Conservation (phyloP, 2,797 vertebrate genomes). For the Pipistrellus pygmaeus region DNA sequence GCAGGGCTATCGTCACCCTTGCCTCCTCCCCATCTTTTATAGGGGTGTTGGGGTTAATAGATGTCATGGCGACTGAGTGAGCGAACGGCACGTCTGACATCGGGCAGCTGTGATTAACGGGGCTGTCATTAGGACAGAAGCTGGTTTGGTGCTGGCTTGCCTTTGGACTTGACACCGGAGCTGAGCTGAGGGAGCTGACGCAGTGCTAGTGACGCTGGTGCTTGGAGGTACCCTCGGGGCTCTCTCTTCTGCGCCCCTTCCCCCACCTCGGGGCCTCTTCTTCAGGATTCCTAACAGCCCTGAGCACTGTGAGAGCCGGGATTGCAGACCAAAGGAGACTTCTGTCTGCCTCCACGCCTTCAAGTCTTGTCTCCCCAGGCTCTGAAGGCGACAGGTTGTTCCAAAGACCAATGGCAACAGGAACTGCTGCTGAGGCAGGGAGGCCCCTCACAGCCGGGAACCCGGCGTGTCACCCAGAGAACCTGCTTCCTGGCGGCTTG, state of each 20-base stretch:
- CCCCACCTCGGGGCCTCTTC: background rate
- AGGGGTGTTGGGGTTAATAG: accelerated
- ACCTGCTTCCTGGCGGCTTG: background rate
- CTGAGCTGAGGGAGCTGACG: background rate
- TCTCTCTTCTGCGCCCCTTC: accelerated
- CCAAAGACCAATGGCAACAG: background rate
- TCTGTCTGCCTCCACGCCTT: background rate
- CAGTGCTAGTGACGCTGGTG: background rate
- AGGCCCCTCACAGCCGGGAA: background rate
- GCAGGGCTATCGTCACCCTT: background rate
- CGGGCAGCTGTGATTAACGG: background rate
- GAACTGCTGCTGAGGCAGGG: background rate
- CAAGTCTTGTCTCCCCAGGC: accelerated
- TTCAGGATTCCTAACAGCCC: background rate
- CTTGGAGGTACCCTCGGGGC: background rate
- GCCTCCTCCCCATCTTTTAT: background rate
- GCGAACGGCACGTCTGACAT: accelerated
- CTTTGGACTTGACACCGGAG: background rate
- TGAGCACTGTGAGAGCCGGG: background rate
- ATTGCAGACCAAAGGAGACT: background rate
- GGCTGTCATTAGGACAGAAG: background rate
- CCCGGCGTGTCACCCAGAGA: background rate
- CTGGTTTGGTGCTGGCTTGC: background rate
- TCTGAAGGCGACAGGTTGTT: background rate
- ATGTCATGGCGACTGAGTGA: background rate